These are phyloP conservation scores for Centropristis striata DNA, from an alignment of 2,113 vertebrate genomes.

Conservation along the genomic window DNA sequence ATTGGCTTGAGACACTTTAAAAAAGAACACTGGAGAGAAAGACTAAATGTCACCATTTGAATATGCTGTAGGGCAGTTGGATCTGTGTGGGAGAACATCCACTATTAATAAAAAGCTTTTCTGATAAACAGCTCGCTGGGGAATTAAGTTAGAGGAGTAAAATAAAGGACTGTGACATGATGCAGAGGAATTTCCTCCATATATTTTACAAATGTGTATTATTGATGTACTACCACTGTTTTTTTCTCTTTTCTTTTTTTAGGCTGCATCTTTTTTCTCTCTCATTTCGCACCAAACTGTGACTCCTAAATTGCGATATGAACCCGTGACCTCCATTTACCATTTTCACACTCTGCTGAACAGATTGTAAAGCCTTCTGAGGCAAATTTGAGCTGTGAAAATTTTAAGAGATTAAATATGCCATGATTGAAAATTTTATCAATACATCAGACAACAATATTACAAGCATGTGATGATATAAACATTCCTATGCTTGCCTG, in stretches of 20 bases:
- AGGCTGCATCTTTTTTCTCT: background rate
- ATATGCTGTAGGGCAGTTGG: conserved; percentile 20
- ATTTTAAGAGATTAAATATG: no score
- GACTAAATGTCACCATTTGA: conserved; percentile 41
- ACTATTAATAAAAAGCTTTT: conserved; percentile 8
- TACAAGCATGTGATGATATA: background rate
- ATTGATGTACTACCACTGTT: background rate
- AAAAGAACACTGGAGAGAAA: conserved; percentile 16
- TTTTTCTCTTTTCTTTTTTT: no score
- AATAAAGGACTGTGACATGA: background rate
- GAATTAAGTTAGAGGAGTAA: background rate
- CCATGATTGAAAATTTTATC: background rate
- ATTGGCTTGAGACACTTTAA: background rate
- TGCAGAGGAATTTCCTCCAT: background rate
- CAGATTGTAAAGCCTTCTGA: no score
- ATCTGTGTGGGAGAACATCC: conserved; percentile 14
- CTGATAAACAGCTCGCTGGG: background rate
- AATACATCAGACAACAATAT: background rate
- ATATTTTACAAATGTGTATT: background rate
- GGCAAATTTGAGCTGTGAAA: no score
- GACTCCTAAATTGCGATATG: no score
- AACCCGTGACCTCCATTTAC: no score
- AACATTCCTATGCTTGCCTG: background rate
- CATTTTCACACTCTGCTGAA: no score
- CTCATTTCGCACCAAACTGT: background rate